These are phyloP conservation scores for Ennomos fuscantarius DNA, from an alignment of 2,888 invertebrate genomes.

Conservation along the genomic window DNA sequence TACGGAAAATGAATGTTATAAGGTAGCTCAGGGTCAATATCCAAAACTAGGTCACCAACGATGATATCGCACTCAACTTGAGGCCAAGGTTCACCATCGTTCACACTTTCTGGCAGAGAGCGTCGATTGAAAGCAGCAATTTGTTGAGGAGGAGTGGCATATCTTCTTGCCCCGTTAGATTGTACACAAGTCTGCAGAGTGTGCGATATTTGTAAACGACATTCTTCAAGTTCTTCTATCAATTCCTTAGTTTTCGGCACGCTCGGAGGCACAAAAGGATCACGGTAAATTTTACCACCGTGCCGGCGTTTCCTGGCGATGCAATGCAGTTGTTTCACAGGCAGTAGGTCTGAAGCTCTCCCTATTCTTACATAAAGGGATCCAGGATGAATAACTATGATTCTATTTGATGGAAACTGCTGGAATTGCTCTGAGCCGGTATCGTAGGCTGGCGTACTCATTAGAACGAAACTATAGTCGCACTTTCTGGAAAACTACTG, in stretches of 20 bases:
- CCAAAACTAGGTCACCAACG: constrained; percentile 91
- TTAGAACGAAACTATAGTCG: constrained; percentile 36
- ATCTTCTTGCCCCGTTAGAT: constrained; percentile 91
- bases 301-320: constrained; percentile 89
- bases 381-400: constrained; percentile 98
- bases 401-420: constrained; percentile 91
- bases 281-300: constrained; percentile 84
- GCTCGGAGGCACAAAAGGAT: constrained; percentile 87
- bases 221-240: constrained; percentile 93
- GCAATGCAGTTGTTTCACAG: constrained; percentile 93
- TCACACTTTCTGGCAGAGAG: constrained; percentile 88
- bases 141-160: constrained; percentile 95
- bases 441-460: constrained; percentile 72
- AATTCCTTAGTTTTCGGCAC: constrained; percentile 88
- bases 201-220: constrained; percentile 92
- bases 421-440: constrained; percentile 78
- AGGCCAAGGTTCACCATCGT: constrained; percentile 86
- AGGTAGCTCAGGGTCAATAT: constrained; percentile 87
- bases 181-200: constrained; percentile 94
- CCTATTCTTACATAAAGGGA: constrained; percentile 96
- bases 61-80: constrained; percentile 87
- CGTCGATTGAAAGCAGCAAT: constrained; percentile 94
- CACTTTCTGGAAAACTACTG: not conserved
- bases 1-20: constrained; percentile 97
- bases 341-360: constrained; percentile 94